phyloP scores from a whole-genome alignment of 2,113 vertebrate species.

The Dasyornis broadbenti region DNA sequence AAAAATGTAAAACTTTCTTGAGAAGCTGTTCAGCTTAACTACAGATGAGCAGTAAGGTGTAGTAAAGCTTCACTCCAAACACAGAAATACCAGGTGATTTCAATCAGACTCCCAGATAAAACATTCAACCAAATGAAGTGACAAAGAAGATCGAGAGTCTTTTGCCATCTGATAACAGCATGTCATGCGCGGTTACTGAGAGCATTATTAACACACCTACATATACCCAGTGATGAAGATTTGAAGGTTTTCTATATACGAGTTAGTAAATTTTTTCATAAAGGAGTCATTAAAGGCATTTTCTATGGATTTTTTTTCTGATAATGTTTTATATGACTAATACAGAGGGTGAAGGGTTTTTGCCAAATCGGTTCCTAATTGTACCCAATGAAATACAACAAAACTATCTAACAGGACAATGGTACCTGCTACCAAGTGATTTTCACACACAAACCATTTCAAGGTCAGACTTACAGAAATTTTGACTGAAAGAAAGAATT shows the following conservation, averaged over 20 bases:
- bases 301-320: neutral
- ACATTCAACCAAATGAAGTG: slow-evolving; percentile 23
- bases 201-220: neutral
- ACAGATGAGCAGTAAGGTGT: neutral
- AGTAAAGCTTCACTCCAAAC: neutral
- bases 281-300: neutral
- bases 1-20: neutral
- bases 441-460: neutral
- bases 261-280: neutral
- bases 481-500: neutral
- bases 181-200: neutral
- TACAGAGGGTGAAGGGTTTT: neutral
- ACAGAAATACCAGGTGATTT: slow-evolving; percentile 5
- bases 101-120: neutral
- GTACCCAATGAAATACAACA: neutral
- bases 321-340: neutral
- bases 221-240: neutral
- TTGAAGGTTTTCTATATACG: neutral
- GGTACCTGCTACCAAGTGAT: neutral
- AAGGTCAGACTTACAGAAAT: neutral
- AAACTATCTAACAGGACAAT: neutral
- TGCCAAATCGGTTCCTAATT: neutral
- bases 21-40: neutral
- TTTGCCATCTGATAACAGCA: neutral
- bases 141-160: slow-evolving; percentile 13